Evolutionary conservation across 2,113 vertebrate genomes (phyloP).

Genomic region (Steatornis caripensis): DNA sequence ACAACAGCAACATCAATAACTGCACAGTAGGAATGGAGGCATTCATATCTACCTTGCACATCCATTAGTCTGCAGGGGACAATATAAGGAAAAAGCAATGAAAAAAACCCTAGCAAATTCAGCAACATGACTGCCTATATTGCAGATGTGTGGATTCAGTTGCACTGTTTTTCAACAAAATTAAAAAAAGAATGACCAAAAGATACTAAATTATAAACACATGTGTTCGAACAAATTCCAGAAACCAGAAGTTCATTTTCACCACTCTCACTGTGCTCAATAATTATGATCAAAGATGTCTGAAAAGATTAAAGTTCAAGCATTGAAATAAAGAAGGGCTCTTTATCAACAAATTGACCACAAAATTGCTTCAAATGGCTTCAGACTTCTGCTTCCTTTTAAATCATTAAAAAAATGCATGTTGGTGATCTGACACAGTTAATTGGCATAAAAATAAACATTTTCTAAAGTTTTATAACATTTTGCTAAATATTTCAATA

Average conservation of each 20-base stretch:
- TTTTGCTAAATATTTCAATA: neutral
- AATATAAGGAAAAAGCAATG: neutral
- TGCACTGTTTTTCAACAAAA: neutral
- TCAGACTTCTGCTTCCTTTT: neutral
- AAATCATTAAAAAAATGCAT: neutral
- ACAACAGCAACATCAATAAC: neutral
- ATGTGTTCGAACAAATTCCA: neutral
- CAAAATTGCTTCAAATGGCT: neutral
- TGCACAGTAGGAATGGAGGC: neutral
- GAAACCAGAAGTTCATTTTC: neutral
- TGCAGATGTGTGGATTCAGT: neutral
- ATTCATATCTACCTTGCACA: neutral
- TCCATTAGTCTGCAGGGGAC: neutral
- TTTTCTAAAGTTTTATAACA: neutral
- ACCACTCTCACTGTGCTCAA: neutral
- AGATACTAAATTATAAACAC: neutral
- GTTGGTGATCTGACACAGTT: neutral
- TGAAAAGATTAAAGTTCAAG: neutral
- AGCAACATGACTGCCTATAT: neutral
- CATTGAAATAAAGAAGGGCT: neutral
- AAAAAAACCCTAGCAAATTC: neutral
- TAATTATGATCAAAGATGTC: neutral
- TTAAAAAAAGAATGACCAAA: neutral
- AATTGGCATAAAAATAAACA: neutral
- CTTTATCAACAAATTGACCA: neutral